phyloP scores from a whole-genome alignment of 2,113 vertebrate species.

The Saimiri boliviensis region DNA sequence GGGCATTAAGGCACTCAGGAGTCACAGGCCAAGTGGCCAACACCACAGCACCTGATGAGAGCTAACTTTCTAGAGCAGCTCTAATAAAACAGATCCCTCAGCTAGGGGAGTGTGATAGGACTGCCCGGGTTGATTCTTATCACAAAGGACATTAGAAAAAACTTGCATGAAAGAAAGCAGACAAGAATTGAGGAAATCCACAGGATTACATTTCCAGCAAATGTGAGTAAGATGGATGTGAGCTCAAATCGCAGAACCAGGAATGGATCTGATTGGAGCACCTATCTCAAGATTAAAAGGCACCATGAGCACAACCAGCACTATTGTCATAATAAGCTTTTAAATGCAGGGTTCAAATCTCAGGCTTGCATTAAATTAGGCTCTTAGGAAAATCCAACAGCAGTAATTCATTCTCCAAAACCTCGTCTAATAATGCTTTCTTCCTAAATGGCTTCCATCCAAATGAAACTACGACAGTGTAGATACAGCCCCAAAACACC shows the following conservation, averaged over 20 bases:
- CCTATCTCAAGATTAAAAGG: constrained; percentile 57
- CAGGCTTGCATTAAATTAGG: not conserved
- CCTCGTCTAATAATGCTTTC: not conserved
- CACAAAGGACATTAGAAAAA: not conserved
- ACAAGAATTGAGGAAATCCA: constrained; percentile 30
- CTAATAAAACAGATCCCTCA: not conserved
- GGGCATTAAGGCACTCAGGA: rapidly evolving
- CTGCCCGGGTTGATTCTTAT: not conserved
- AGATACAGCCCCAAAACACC: not conserved
- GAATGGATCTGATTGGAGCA: not conserved
- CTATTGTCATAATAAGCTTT: not conserved
- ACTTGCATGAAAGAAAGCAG: not conserved
- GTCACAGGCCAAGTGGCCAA: not conserved
- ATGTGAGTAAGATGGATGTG: not conserved
- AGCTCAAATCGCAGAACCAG: constrained; percentile 25
- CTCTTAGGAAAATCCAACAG: not conserved
- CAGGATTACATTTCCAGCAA: constrained; percentile 23
- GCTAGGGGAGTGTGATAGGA: not conserved
- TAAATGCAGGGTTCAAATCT: constrained; percentile 41
- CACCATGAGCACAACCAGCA: not conserved
- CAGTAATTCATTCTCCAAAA: not conserved
- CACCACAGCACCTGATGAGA: not conserved
- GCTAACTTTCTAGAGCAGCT: not conserved
- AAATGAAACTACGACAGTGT: not conserved
- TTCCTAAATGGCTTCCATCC: not conserved